phyloP scores from a whole-genome alignment of 2,797 vertebrate species.

The Hypotaenidia philippensis region DNA sequence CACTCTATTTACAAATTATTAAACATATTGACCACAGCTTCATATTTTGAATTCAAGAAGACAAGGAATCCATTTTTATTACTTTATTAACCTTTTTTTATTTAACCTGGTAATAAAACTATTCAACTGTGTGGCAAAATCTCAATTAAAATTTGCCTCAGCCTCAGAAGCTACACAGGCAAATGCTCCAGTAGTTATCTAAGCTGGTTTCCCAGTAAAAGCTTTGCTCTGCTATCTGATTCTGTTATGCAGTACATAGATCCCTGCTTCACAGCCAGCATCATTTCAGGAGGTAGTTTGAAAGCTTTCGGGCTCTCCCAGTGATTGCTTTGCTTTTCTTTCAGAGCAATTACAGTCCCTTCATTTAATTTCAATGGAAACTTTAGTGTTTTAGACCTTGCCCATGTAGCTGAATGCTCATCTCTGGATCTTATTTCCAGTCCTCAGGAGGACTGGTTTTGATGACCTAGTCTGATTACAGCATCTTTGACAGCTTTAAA shows the following conservation, averaged over 20 bases:
- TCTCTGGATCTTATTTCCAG: constrained; percentile 78
- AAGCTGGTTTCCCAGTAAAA: constrained; percentile 11
- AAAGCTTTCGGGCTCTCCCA: constrained; percentile 41
- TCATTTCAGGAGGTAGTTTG: not conserved
- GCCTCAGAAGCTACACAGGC: not conserved
- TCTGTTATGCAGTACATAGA: constrained; percentile 14
- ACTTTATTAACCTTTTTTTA: constrained; percentile 50
- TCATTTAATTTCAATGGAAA: constrained; percentile 77
- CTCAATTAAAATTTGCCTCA: constrained; percentile 48
- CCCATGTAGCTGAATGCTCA: constrained; percentile 66
- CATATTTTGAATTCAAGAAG: constrained; percentile 6
- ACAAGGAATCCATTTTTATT: constrained; percentile 41
- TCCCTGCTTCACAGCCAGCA: constrained; percentile 26
- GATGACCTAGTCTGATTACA: constrained; percentile 81
- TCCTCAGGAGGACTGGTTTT: constrained; percentile 62
- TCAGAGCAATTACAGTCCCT: constrained; percentile 56
- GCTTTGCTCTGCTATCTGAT: constrained; percentile 43
- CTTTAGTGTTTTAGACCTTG: constrained; percentile 74
- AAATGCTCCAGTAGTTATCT: not conserved
- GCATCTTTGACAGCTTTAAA: constrained; percentile 88
- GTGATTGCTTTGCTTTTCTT: constrained; percentile 56
- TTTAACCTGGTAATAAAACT: constrained; percentile 62
- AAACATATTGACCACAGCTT: constrained; percentile 21
- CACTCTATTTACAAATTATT: constrained; percentile 31
- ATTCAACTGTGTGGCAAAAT: constrained; percentile 17